Evolutionary conservation across 2,113 vertebrate genomes (phyloP), one percentile per base, ranked within the genome.

Genomic region (Boulengerochromis microlepis): DNA sequence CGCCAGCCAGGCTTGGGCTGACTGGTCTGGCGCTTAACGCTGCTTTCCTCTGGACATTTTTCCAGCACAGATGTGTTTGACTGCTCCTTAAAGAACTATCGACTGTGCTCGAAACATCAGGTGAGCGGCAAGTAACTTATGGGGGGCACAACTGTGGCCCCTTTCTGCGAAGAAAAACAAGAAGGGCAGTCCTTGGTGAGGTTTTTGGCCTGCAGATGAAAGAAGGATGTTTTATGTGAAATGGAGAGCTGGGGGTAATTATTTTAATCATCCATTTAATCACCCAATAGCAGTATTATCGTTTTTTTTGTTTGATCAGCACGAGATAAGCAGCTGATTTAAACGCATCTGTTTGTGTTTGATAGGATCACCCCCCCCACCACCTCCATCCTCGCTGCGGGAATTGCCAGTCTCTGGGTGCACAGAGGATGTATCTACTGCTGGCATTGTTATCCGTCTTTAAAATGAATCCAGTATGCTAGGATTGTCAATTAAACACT

Each of bases 231-330:
- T 87, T 78, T 83, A 57, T 87, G 83, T 85, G 61, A 83, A 91
- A 86, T n/a, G 26, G 45, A 29, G 42, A 87, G 42, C 47, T 61
- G 47, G 66, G 86, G 86, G 26, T 86, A 81, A 86, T 92, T 71
- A 84, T 88, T 93, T 89, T 31, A 90, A 90, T 92, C 81, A 91
- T 53, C 64, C 80, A 57, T 35, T 84, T 93, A 57, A 90, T 88
- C 81, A 69, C 80, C 86, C 84, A 91, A 92, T 89, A 87, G 52
- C 80, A 71, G 82, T 56, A 71, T 89, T 84, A 89, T 87, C 7
- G 2, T 56, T 83, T 88, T 85, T 74, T 85, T 40, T 82, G 26
- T 91, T 90, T 87, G 80, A 92, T 90, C 71, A 71, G 71, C 66
- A 64, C 87, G 64, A 61, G 85, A 87, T 81, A 80, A 87, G 83